These are phyloP conservation scores for Drosophila insularis DNA, from an alignment of 1,140 invertebrate species.

Conservation along the genomic window DNA sequence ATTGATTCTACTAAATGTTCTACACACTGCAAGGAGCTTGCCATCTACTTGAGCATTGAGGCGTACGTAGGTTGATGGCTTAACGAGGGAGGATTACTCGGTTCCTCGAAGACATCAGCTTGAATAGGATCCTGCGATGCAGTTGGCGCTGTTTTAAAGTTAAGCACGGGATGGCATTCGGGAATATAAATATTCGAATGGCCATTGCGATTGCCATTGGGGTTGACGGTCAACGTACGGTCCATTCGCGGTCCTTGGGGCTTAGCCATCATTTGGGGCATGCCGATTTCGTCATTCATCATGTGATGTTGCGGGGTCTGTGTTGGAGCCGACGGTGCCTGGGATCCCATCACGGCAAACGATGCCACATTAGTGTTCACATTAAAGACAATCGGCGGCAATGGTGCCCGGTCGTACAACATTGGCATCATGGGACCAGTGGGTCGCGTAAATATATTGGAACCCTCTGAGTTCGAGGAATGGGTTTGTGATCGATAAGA, in stretches of 20 bases:
- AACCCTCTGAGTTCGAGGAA: too few species aligned
- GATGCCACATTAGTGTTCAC: conserved; percentile 5
- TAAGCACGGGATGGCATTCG: too few species aligned
- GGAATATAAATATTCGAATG: neutral
- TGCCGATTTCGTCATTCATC: neutral
- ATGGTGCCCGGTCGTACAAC: neutral
- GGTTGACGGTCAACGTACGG: neutral
- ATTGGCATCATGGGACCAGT: conserved; percentile 27
- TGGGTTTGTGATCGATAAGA: too few species aligned
- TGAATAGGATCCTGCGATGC: too few species aligned
- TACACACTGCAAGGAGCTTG: too few species aligned
- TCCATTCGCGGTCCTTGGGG: neutral
- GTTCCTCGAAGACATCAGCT: too few species aligned
- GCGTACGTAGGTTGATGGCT: too few species aligned
- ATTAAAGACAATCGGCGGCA: conserved; percentile 24
- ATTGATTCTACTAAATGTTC: too few species aligned
- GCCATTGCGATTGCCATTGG: neutral
- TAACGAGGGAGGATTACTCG: too few species aligned
- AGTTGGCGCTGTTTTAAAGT: too few species aligned
- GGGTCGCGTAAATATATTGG: conserved; percentile 31
- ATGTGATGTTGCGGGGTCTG: neutral
- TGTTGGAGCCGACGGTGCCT: neutral
- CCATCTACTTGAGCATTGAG: too few species aligned
- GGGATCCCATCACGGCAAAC: neutral
- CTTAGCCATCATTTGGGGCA: neutral